A percentile compares a stretch with the other conserved stretches of the same genome.
These are phyloP conservation scores for Apoda limacodes DNA, from an alignment of 2,888 invertebrate genomes.

Conservation along the genomic window DNA sequence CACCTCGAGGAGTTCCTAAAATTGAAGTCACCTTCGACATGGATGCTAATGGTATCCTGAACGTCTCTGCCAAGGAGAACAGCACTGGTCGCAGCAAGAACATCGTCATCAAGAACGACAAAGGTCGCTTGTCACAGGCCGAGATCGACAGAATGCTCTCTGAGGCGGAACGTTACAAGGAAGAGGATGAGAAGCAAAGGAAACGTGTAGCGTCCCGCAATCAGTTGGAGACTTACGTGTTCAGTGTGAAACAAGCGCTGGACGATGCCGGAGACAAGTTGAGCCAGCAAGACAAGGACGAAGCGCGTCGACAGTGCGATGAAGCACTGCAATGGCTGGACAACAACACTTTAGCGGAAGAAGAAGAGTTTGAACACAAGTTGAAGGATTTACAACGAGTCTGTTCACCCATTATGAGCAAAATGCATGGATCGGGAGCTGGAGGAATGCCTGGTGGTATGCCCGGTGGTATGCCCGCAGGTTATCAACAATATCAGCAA, in stretches of 20 bases:
- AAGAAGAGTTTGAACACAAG: slow-evolving; percentile 73
- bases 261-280: too few species aligned
- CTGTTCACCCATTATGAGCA: slow-evolving; percentile 69
- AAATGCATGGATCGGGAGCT: slow-evolving; percentile 28
- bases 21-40: slow-evolving; percentile 79
- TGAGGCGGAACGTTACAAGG: too few species aligned
- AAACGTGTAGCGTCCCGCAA: too few species aligned
- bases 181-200: too few species aligned
- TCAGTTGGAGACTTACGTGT: slow-evolving; percentile 80
- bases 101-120: too few species aligned
- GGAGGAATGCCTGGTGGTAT: slow-evolving; percentile 13
- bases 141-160: too few species aligned
- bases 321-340: too few species aligned
- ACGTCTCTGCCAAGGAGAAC: slow-evolving; percentile 82
- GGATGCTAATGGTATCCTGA: too few species aligned
- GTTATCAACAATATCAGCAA: slow-evolving; percentile 15
- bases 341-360: slow-evolving; percentile 72
- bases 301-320: slow-evolving; percentile 62
- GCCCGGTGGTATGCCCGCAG: too few species aligned
- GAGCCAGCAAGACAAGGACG: slow-evolving; percentile 71
- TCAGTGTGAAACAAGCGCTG: slow-evolving; percentile 76
- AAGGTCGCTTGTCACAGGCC: too few species aligned
- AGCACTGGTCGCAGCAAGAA: slow-evolving; percentile 76
- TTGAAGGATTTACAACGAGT: too few species aligned
- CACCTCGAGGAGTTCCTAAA: slow-evolving; percentile 75